Evolutionary conservation across 2,888 invertebrate genomes (phyloP), one percentile per base, ranked within the genome.

Genomic region (Drosophila rubida): DNA sequence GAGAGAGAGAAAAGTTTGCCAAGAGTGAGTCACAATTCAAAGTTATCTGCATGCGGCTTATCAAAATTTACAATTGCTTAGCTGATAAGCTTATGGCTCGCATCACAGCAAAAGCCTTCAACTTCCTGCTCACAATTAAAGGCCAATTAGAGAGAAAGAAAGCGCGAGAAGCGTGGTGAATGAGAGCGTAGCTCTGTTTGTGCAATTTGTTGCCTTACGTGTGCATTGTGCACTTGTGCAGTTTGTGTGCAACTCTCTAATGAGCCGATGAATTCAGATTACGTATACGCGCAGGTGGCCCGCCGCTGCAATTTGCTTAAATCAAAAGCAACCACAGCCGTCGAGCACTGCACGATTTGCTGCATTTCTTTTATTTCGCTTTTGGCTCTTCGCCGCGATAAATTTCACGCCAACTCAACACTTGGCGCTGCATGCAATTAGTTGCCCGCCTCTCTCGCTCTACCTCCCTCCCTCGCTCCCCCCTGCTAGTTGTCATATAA

Each of bases 201-300:
- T 41, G 13, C 16, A 50, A 44, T 14, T 44, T 57, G 46, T 63
- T 48, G 51, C 51, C 46, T 60, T 75, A 76, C 61, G 73, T 72
- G 65, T 59, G 65, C 60, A 5, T n/a, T n/a, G 7, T 6, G 46
- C 63, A 49, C 14, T 35, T 35, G 35, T 37, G 35, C 14, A 14
- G 4, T 25, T 37, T 54, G 63, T 66, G 64, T 81, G 66, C 60
- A 78, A 66, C 66, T 66, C 69, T 60, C 61, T 59, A 85, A 85
- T 87, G 85, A 77, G 86, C 69, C 85, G 85, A 88, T 88, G 77
- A 81, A 85, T 85, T 77, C 55, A 72, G 69, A 87, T 85, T 85
- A 85, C 89, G 89, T 85, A 85, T 85, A 81, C 89, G 89, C 85
- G 83, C 85, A 85, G 87, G 89, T 85, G 85, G 87, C 87, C 69